Percentiles rank a stretch among this genome's conserved stretches.
These are phyloP conservation scores for Leptestheria dahalacensis DNA, from an alignment of 1,140 invertebrate genomes.

Conservation along the genomic window DNA sequence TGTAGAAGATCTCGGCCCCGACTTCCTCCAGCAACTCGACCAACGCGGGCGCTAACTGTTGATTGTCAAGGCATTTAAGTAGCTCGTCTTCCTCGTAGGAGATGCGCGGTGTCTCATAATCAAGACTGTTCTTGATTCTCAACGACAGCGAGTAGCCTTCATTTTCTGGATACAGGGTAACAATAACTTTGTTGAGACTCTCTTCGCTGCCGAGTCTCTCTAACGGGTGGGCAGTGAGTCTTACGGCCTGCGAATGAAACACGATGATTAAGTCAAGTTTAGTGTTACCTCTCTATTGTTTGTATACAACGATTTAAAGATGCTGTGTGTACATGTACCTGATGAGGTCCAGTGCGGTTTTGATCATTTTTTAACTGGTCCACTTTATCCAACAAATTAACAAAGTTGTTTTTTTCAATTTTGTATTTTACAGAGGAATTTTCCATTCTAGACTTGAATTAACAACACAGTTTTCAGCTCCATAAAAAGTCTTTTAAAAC, in stretches of 20 bases:
- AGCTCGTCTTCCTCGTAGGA: conserved; percentile 36
- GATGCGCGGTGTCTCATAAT: conserved; percentile 32
- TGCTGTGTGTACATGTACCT: not conserved
- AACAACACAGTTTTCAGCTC: not conserved
- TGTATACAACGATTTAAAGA: not conserved
- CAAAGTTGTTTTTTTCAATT: not conserved
- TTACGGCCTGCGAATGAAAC: conserved; percentile 31
- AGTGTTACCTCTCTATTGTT: not conserved
- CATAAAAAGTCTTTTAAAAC: not conserved
- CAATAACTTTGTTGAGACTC: conserved; percentile 68
- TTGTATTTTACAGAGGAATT: conserved; percentile 5
- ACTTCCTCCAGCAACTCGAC: conserved; percentile 65
- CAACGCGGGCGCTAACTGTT: conserved; percentile 69
- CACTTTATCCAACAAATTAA: not conserved
- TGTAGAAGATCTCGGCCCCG: conserved; percentile 70
- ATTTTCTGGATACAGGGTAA: conserved; percentile 79
- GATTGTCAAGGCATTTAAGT: conserved; percentile 62
- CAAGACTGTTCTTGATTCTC: conserved; percentile 23
- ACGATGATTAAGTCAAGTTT: not conserved
- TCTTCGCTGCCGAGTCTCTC: conserved; percentile 69
- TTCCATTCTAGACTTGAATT: not conserved
- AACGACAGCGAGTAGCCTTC: conserved; percentile 70
- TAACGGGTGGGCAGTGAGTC: conserved; percentile 59
- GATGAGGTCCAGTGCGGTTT: not conserved
- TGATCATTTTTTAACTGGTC: not conserved